A percentile compares a stretch with the other conserved stretches of the same genome.
These are phyloP conservation scores for Atta texana DNA, from an alignment of 1,140 invertebrate species.

Conservation along the genomic window DNA sequence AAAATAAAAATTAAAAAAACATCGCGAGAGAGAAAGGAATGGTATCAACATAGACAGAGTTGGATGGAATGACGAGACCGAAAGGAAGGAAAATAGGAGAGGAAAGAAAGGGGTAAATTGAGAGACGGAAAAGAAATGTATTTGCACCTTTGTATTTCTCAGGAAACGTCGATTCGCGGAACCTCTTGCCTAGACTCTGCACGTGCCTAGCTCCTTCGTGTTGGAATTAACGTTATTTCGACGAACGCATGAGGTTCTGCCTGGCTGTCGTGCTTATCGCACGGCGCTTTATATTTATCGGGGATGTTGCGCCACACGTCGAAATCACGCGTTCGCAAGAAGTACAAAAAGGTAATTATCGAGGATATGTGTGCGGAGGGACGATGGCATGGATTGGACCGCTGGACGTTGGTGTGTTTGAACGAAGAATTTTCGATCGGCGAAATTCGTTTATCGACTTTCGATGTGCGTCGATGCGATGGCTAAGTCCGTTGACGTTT, in stretches of 20 bases:
- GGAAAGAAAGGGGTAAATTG: constrained; percentile 1
- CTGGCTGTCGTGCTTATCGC: constrained; percentile 37
- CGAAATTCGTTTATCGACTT: constrained; percentile 55
- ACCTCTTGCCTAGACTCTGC: not conserved
- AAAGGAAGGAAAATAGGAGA: not conserved
- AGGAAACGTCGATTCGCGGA: constrained; percentile 19
- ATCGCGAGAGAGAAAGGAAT: not conserved
- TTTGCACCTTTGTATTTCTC: constrained; percentile 43
- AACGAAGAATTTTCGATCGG: constrained; percentile 25
- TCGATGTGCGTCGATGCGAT: constrained; percentile 12
- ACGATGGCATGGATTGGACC: not conserved
- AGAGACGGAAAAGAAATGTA: constrained; percentile 36
- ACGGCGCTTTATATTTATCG: constrained; percentile 40
- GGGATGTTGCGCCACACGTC: constrained; percentile 30
- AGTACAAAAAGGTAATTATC: not conserved
- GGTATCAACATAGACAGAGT: not conserved
- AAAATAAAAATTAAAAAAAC: not conserved
- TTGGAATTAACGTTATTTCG: constrained; percentile 72
- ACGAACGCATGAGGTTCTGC: constrained; percentile 8
- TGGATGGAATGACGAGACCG: not conserved
- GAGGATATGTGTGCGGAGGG: not conserved
- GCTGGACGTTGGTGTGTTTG: not conserved
- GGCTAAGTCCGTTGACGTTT: not conserved
- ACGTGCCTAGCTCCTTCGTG: constrained; percentile 60
- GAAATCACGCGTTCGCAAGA: constrained; percentile 37